Evolutionary conservation across 1,140 invertebrate genomes (phyloP), one percentile per base, ranked within the genome.

Genomic region (Alviniconcha marisindica): DNA sequence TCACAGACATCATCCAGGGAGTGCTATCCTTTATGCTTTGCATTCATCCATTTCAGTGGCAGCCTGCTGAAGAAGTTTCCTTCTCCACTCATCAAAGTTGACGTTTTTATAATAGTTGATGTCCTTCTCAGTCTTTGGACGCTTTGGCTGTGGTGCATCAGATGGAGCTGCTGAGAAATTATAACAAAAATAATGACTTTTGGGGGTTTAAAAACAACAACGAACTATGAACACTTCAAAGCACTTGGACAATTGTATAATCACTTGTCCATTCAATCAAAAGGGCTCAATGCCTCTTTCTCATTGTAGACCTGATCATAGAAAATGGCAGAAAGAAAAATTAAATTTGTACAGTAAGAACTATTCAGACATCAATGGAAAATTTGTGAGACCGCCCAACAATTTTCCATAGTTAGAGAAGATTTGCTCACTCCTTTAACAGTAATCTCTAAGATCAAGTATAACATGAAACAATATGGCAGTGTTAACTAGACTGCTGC

Each of bases 61-160:
- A n/a, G 85, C 87, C 42, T 84, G 74, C 42, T 77, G 83, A 40
- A 88, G 31, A 74, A 88, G 84, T 48, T 82, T 82, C 69, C 71
- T 83, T 76, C 85, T 88, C 87, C 87, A 88, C 42, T 85, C 82
- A 54, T 87, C 84, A 84, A 85, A 88, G 63, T 85, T 82, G 12
- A 81, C 66, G 21, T 84, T 76, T 69, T 73, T 80, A 15, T 78
- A 60, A 28, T 81, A 69, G 31, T 79, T 44, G n/a, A 78, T 48
- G 73, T 82, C 82, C 48, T 87, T 82, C 51, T 83, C 74, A 38
- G 73, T 78, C 60, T 78, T 84, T 33, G 24, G 51, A 42, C 73
- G 73, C 71, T 80, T 83, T 56, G 69, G 40, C 24, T 38, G 54
- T 21, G 48, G 69, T 3, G 60, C n/a, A 42, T 83, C 82, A 33